Conservation (phyloP, 2,888 invertebrate species). For the Labia minor region DNA sequence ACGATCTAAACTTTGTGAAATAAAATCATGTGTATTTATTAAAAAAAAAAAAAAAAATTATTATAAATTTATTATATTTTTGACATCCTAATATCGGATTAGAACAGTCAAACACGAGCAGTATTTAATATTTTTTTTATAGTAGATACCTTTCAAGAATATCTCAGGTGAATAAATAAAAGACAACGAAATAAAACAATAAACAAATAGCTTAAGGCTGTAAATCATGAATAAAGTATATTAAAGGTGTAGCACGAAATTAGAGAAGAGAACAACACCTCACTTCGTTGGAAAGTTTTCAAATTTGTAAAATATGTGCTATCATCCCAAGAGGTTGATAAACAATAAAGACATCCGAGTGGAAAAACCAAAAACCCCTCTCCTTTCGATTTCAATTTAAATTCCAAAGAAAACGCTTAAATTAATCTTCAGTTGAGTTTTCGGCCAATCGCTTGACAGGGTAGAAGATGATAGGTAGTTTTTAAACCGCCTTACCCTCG, state of each 20-base stretch:
- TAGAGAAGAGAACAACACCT: neutral
- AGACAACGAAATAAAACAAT: neutral
- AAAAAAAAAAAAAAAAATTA: no score
- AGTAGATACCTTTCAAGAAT: neutral
- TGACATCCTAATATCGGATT: no score
- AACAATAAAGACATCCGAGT: neutral
- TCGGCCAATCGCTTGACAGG: no score
- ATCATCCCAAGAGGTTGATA: neutral
- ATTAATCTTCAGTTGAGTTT: no score
- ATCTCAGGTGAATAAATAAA: neutral
- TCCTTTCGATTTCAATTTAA: no score
- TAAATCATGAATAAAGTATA: slow-evolving; percentile 7
- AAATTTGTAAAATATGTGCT: neutral
- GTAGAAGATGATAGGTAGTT: no score
- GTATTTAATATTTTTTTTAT: neutral
- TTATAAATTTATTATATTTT: no score
- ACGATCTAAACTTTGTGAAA: no score
- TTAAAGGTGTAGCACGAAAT: neutral
- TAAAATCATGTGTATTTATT: no score
- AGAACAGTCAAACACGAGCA: neutral
- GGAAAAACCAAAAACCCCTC: no score
- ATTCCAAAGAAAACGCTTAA: no score
- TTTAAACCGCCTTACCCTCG: no score
- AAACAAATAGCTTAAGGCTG: neutral
- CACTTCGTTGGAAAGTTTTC: neutral